Conservation (phyloP, 2,888 invertebrate genomes). For the Neoaliturus tenellus region DNA sequence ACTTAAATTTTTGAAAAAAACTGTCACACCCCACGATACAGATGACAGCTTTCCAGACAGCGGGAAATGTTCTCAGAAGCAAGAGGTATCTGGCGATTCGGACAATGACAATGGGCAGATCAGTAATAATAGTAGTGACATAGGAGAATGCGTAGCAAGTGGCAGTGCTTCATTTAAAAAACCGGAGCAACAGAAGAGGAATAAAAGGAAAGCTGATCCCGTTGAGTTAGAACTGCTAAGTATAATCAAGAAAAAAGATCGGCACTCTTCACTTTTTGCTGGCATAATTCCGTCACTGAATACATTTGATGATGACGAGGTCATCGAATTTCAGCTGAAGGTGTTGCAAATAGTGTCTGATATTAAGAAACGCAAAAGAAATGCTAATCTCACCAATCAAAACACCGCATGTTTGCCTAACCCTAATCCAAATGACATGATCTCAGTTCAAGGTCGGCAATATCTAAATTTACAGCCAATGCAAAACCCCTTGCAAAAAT, state of each 20-base stretch:
- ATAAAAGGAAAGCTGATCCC: constrained; percentile 33
- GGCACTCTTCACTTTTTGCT: constrained; percentile 56
- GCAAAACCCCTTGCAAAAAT: constrained; percentile 20
- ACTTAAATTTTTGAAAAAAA: constrained; percentile 41
- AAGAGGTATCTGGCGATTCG: constrained; percentile 42
- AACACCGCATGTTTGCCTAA: constrained; percentile 37
- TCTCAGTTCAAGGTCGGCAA: constrained; percentile 32
- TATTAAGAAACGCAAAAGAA: constrained; percentile 44
- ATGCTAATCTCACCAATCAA: constrained; percentile 29
- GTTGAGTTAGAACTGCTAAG: constrained; percentile 35
- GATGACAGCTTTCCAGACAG: constrained; percentile 42
- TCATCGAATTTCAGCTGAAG: constrained; percentile 52
- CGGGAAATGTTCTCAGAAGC: constrained; percentile 30
- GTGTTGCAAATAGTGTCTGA: constrained; percentile 47
- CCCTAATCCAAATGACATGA: constrained; percentile 30
- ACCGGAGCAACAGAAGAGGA: constrained; percentile 28
- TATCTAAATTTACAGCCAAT: constrained; percentile 36
- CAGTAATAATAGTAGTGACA: constrained; percentile 41
- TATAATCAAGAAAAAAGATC: constrained; percentile 53
- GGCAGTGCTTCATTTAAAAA: constrained; percentile 42
- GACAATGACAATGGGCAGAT: constrained; percentile 37
- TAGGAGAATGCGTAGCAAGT: constrained; percentile 6
- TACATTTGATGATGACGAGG: constrained; percentile 56
- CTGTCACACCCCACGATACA: constrained; percentile 30
- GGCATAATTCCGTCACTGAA: constrained; percentile 53